phyloP scores from a whole-genome alignment of 2,113 vertebrate genomes.

The Atrichornis clamosus region DNA sequence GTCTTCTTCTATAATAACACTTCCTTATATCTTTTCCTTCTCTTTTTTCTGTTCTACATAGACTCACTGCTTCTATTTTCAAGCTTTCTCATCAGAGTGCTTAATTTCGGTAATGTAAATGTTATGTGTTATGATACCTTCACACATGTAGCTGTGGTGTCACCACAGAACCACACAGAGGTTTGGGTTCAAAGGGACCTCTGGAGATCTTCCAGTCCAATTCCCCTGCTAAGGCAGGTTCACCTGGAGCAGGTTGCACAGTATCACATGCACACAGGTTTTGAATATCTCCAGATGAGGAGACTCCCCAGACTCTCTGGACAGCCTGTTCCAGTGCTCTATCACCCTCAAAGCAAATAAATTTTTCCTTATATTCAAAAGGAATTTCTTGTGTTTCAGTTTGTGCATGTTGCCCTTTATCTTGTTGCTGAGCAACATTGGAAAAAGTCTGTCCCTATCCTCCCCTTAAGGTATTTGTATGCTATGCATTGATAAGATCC shows the following conservation, averaged over 20 bases:
- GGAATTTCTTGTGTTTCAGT: neutral
- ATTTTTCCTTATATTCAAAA: neutral
- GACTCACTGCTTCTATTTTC: neutral
- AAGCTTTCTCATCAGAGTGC: neutral
- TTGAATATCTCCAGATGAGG: neutral
- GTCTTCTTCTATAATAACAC: neutral
- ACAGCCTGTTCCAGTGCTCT: neutral
- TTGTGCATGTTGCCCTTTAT: neutral
- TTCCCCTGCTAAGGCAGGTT: neutral
- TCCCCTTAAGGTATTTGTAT: neutral
- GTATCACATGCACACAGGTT: neutral
- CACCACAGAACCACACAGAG: neutral
- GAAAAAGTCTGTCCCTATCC: neutral
- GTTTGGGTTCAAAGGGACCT: neutral
- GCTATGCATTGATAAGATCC: neutral
- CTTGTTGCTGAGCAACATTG: neutral
- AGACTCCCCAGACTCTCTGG: neutral
- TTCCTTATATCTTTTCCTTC: neutral
- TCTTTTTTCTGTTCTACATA: neutral
- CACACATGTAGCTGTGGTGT: neutral
- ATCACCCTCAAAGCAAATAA: neutral
- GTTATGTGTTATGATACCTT: neutral
- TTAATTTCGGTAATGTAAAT: neutral
- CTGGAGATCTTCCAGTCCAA: neutral
- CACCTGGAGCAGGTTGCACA: neutral